These are phyloP conservation scores for Athripsodes cinereus DNA, from an alignment of 2,888 invertebrate species.

Conservation along the genomic window DNA sequence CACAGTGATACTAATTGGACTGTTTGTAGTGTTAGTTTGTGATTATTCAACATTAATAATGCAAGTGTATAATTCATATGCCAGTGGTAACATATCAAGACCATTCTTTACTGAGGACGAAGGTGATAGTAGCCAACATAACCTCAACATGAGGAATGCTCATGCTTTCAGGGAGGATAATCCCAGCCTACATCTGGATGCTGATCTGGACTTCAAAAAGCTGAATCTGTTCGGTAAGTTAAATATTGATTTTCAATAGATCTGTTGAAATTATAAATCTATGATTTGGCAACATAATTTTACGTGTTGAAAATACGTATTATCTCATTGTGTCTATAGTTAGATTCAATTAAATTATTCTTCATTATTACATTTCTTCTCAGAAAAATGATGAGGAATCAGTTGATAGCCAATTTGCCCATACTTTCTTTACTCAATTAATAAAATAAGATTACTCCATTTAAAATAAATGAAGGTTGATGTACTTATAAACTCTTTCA, in stretches of 20 bases:
- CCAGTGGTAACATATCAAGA: conserved; percentile 37
- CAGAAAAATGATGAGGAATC: too few relatives aligned
- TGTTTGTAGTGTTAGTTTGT: conserved; percentile 49
- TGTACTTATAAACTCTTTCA: too few relatives aligned
- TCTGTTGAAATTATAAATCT: too few relatives aligned
- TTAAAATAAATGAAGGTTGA: too few relatives aligned
- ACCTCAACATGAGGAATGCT: conserved; percentile 35
- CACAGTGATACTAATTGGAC: conserved; percentile 37
- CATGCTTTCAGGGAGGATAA: conserved; percentile 35
- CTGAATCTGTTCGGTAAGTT: conserved; percentile 37
- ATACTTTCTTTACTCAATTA: too few relatives aligned
- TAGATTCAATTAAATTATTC: too few relatives aligned
- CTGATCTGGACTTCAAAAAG: conserved; percentile 42
- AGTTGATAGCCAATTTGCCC: too few relatives aligned
- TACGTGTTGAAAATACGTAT: too few relatives aligned
- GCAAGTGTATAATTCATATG: conserved; percentile 36
- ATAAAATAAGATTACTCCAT: too few relatives aligned
- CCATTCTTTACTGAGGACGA: conserved; percentile 30
- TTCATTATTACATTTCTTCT: too few relatives aligned
- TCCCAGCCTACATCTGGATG: conserved; percentile 41
- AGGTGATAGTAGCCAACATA: conserved; percentile 32
- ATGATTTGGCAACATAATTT: too few relatives aligned
- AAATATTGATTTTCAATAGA: background rate
- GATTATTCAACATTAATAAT: conserved; percentile 48
- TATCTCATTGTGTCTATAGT: too few relatives aligned